These are phyloP conservation scores for Drosophila parabipectinata DNA, from an alignment of 1,140 invertebrate genomes.

Conservation along the genomic window DNA sequence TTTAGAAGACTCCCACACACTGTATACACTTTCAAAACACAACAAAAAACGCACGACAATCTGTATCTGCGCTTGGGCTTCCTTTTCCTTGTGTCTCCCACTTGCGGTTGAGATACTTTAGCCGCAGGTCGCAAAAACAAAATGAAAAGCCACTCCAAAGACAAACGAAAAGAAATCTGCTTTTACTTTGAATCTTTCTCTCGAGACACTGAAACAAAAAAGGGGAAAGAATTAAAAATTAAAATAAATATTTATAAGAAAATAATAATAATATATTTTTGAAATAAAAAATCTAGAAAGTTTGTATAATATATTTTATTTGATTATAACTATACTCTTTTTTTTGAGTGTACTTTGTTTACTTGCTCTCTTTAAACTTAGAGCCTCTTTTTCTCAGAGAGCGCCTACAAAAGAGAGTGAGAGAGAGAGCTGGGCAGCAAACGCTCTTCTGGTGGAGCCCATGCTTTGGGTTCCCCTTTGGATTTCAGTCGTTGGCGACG, in stretches of 20 bases:
- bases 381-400: neutral
- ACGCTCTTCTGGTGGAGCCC: constrained; percentile 45
- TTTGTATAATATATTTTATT: neutral
- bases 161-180: constrained; percentile 17
- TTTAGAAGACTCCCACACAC: constrained; percentile 22
- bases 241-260: neutral
- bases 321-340: too few species aligned
- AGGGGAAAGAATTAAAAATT: neutral
- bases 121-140: constrained; percentile 27
- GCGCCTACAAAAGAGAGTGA: too few species aligned
- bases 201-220: constrained; percentile 1
- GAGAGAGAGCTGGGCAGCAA: constrained; percentile 14
- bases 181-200: neutral
- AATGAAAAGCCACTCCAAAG: constrained; percentile 33
- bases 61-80: constrained; percentile 42
- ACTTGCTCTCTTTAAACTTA: constrained; percentile 12
- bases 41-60: constrained; percentile 44
- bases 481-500: constrained; percentile 69
- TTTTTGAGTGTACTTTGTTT: constrained; percentile 32
- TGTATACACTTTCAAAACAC: constrained; percentile 43
- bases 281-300: too few species aligned
- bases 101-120: constrained; percentile 68
- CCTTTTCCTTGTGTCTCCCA: constrained; percentile 63
- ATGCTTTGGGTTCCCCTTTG: constrained; percentile 46
- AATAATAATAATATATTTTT: too few species aligned